Percentiles rank a stretch among this genome's conserved stretches.
Evolutionary conservation across 2,113 vertebrate species (phyloP).

Genomic region (Vireo altiloquus): DNA sequence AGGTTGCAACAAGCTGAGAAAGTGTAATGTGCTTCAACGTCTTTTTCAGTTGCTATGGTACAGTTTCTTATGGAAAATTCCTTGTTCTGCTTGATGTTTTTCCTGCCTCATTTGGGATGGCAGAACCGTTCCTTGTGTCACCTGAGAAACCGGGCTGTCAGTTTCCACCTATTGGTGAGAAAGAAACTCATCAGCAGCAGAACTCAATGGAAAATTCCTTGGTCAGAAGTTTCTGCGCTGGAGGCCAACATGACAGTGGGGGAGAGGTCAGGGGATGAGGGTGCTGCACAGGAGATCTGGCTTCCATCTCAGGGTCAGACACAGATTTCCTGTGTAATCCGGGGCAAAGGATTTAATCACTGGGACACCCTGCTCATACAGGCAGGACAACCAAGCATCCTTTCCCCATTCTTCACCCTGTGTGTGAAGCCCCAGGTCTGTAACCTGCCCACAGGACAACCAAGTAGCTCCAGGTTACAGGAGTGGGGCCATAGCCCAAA

Average conservation of each 20-base stretch:
- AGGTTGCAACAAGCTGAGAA: slow-evolving; percentile 63
- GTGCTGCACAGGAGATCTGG: background rate
- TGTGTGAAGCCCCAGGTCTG: background rate
- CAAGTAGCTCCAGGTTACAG: background rate
- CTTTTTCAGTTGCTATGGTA: slow-evolving; percentile 68
- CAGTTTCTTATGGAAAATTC: slow-evolving; percentile 70
- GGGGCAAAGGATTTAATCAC: background rate
- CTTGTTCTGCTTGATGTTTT: slow-evolving; percentile 66
- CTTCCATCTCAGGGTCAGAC: background rate
- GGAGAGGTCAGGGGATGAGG: background rate
- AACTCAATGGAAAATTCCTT: slow-evolving; percentile 56
- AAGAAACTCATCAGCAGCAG: slow-evolving; percentile 70
- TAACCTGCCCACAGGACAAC: background rate
- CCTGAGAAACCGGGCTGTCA: slow-evolving; percentile 69
- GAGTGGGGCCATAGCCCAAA: background rate
- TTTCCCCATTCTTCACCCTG: background rate
- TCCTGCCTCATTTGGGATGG: slow-evolving; percentile 70
- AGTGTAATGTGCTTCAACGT: slow-evolving; percentile 61
- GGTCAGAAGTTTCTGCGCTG: slow-evolving; percentile 51
- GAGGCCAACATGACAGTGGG: background rate
- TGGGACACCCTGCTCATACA: background rate
- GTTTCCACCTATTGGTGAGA: slow-evolving; percentile 72
- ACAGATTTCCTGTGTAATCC: background rate
- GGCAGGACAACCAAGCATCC: background rate
- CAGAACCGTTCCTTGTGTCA: slow-evolving; percentile 68